Evolutionary conservation across 2,797 vertebrate species (phyloP), one percentile per base, ranked within the genome.

Genomic region (Clarias pachynema): DNA sequence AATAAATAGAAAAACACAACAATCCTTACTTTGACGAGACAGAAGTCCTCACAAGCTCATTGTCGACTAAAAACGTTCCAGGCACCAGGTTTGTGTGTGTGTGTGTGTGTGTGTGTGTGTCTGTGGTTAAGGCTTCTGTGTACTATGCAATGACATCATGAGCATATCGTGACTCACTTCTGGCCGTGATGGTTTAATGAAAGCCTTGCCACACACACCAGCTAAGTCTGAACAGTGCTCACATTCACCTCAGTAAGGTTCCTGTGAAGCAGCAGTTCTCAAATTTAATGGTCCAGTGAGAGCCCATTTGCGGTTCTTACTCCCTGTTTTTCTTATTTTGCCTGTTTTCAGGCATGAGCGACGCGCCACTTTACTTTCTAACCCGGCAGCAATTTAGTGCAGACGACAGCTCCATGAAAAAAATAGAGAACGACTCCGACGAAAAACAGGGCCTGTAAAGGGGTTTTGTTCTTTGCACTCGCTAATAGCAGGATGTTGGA

Each of bases 91-190:
- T n/a, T 68, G 66, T 82, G 49, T 74, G 34, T 73, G 37, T 73
- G 70, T 73, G 70, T 69, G 53, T 22, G 29, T 74, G 72, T 70
- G 65, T 81, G 49, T 70, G 24, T 29, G n/a, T 34, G 31, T 18
- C 24, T 66, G 15, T 8, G 22, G 69, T 65, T 60, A 70, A 2
- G 34, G 73, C 73, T 70, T 70, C 81, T 83, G 56, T 24, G 65
- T 85, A 74, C 84, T 88, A 77, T 88, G 84, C 70, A 81, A 86
- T 88, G 87, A 88, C 84, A 80, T 88, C 87, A 88, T 81, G 49
- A 69, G 40, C 65, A 75, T 81, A 73, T 63, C 7, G 60, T 83
- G 84, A 77, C 77, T 83, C 77, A 34, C 15, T 83, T 53, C 63
- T 59, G 31, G 44, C 57, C 40, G 40, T 49, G 84, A 79, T 74